phyloP scores from a whole-genome alignment of 2,113 vertebrate genomes.

The Nyctibius bracteatus region DNA sequence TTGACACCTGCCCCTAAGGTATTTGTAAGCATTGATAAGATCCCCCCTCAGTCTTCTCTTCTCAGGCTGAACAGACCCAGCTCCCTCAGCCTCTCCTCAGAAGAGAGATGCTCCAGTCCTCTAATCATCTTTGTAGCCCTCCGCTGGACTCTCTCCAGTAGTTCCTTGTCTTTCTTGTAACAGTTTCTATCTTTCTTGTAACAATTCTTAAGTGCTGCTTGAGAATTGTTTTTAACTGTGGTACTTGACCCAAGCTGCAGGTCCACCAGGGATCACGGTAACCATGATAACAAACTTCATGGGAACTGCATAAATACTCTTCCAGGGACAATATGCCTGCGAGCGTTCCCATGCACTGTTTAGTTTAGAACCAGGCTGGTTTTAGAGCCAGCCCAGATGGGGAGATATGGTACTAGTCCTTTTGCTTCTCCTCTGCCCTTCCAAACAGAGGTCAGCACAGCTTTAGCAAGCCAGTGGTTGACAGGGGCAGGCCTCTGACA shows the following conservation, averaged over 20 bases:
- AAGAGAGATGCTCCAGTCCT: too few relatives aligned
- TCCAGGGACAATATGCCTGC: not conserved
- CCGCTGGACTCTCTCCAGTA: too few relatives aligned
- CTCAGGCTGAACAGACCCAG: too few relatives aligned
- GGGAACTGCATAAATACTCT: not conserved
- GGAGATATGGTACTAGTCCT: not conserved
- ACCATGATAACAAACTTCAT: too few relatives aligned
- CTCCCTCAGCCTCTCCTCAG: too few relatives aligned
- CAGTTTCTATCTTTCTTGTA: too few relatives aligned
- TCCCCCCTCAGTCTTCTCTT: too few relatives aligned
- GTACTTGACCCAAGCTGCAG: not conserved
- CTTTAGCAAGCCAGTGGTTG: not conserved
- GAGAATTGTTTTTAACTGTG: not conserved
- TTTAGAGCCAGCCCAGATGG: not conserved
- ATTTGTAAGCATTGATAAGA: too few relatives aligned
- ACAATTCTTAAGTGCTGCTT: not conserved
- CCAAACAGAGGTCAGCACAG: not conserved
- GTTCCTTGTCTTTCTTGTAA: too few relatives aligned
- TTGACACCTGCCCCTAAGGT: too few relatives aligned
- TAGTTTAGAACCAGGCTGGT: not conserved
- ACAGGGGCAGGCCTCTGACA: rapidly evolving
- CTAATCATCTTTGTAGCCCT: too few relatives aligned
- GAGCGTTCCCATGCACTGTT: not conserved
- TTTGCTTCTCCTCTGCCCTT: not conserved
- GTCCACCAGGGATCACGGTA: not conserved